Percentiles rank a stretch among this genome's conserved stretches.
Conservation (phyloP, 2,797 vertebrate genomes). For the Harpagifer antarcticus region DNA sequence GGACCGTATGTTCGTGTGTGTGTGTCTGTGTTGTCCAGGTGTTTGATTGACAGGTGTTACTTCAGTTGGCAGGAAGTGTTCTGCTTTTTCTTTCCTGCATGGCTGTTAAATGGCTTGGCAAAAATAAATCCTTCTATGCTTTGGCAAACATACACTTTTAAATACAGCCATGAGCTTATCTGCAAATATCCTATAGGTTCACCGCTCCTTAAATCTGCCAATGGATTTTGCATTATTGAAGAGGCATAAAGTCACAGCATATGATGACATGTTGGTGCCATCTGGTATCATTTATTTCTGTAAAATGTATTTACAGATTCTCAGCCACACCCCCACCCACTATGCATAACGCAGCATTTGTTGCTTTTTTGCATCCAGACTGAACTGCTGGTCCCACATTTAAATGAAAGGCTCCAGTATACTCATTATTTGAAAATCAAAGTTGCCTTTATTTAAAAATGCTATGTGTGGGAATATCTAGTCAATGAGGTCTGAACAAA, state of each 20-base stretch:
- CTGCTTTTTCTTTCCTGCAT: slow-evolving; percentile 21
- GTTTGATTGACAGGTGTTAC: slow-evolving; percentile 60
- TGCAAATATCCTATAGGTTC: too few species aligned
- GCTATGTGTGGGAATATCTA: too few species aligned
- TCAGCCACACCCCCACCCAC: too few species aligned
- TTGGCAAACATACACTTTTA: slow-evolving; percentile 26
- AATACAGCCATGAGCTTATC: not conserved
- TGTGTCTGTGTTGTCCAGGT: slow-evolving; percentile 1
- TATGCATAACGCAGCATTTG: not conserved
- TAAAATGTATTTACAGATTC: too few species aligned
- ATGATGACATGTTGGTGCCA: too few species aligned
- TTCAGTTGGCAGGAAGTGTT: slow-evolving; percentile 49
- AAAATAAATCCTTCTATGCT: slow-evolving; percentile 38
- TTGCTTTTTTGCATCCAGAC: not conserved
- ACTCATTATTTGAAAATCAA: not conserved
- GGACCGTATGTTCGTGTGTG: slow-evolving; percentile 1
- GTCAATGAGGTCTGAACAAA: not conserved
- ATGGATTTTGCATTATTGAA: too few species aligned
- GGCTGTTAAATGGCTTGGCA: slow-evolving; percentile 45
- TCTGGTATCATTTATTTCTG: too few species aligned
- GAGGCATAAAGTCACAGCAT: too few species aligned
- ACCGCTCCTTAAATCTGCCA: too few species aligned
- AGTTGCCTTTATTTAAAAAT: too few species aligned
- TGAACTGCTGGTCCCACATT: not conserved
- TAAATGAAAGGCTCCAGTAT: not conserved